Evolutionary conservation across 2,888 invertebrate genomes (phyloP).

Genomic region (Drosophila limbata): DNA sequence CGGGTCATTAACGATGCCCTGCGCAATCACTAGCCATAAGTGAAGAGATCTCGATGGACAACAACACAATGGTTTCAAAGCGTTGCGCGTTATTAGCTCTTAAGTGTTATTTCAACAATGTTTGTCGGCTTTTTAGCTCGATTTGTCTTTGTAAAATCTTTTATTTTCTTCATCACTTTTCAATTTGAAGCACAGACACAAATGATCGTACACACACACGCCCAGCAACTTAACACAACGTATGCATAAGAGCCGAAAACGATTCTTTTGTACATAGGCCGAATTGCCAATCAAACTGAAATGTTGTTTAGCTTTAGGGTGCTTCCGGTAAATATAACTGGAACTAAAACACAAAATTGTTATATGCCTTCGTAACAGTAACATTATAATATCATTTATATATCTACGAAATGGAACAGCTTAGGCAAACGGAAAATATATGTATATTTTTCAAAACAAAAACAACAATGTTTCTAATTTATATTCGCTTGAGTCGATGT

Average conservation of each 20-base stretch:
- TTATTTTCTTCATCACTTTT: slow-evolving; percentile 44
- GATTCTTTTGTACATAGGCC: slow-evolving; percentile 35
- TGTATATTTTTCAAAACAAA: slow-evolving; percentile 40
- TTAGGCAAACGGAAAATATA: slow-evolving; percentile 36
- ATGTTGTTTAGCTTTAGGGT: slow-evolving; percentile 52
- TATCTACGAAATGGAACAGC: slow-evolving; percentile 42
- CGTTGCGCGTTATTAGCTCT: slow-evolving; percentile 49
- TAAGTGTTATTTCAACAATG: slow-evolving; percentile 66
- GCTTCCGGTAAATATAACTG: slow-evolving; percentile 45
- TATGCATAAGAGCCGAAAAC: slow-evolving; percentile 13
- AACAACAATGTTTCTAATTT: background rate
- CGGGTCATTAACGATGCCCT: slow-evolving; percentile 82
- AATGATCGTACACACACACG: slow-evolving; percentile 9
- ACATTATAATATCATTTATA: slow-evolving; percentile 30
- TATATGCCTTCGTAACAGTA: slow-evolving; percentile 35
- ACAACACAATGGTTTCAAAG: slow-evolving; percentile 41
- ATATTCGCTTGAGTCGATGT: background rate
- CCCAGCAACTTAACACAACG: slow-evolving; percentile 12
- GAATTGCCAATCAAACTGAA: slow-evolving; percentile 28
- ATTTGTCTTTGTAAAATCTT: slow-evolving; percentile 20
- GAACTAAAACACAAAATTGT: slow-evolving; percentile 56
- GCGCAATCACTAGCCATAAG: slow-evolving; percentile 69
- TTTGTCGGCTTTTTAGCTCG: slow-evolving; percentile 29
- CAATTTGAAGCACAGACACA: slow-evolving; percentile 21
- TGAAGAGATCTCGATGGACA: slow-evolving; percentile 9